Conservation (phyloP, 2,113 vertebrate species). For the Mastomys coucha region DNA sequence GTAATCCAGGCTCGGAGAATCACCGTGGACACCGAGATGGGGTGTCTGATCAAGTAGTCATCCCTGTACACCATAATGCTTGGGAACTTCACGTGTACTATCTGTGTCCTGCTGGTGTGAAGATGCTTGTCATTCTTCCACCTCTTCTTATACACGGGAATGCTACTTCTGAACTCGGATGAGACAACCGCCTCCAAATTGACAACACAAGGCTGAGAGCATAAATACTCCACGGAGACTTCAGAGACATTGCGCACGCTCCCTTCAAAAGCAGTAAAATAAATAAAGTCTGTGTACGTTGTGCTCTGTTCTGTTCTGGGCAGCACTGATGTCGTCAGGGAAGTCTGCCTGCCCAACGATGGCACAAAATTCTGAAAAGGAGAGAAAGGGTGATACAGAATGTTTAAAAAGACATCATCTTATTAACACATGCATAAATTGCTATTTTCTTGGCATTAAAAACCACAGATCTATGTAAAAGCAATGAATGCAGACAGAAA, state of each 20-base stretch:
- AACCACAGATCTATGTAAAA: background rate
- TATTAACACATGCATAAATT: background rate
- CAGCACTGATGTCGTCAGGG: slow-evolving; percentile 82
- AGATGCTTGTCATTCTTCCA: slow-evolving; percentile 89
- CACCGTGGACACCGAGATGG: slow-evolving; percentile 88
- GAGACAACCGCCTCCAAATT: slow-evolving; percentile 91
- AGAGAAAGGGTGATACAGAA: background rate
- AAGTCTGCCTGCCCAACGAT: slow-evolving; percentile 84
- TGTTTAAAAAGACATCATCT: background rate
- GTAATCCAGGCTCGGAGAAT: slow-evolving; percentile 91
- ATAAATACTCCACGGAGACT: slow-evolving; percentile 90
- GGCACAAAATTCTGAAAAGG: slow-evolving; percentile 82
- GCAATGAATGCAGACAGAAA: background rate
- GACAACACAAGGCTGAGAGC: slow-evolving; percentile 91
- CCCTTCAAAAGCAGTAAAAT: slow-evolving; percentile 89
- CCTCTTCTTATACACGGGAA: slow-evolving; percentile 90
- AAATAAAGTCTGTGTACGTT: slow-evolving; percentile 88
- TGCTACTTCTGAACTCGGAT: slow-evolving; percentile 88
- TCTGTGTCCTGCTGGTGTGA: slow-evolving; percentile 84
- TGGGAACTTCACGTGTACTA: slow-evolving; percentile 89
- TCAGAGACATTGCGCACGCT: slow-evolving; percentile 87
- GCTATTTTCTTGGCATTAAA: slow-evolving; percentile 6
- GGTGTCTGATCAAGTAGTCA: slow-evolving; percentile 88
- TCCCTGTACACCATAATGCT: slow-evolving; percentile 90
- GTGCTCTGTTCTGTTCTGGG: slow-evolving; percentile 68